These are phyloP conservation scores for Nowickia ferox DNA, from an alignment of 2,888 invertebrate genomes.

Conservation along the genomic window DNA sequence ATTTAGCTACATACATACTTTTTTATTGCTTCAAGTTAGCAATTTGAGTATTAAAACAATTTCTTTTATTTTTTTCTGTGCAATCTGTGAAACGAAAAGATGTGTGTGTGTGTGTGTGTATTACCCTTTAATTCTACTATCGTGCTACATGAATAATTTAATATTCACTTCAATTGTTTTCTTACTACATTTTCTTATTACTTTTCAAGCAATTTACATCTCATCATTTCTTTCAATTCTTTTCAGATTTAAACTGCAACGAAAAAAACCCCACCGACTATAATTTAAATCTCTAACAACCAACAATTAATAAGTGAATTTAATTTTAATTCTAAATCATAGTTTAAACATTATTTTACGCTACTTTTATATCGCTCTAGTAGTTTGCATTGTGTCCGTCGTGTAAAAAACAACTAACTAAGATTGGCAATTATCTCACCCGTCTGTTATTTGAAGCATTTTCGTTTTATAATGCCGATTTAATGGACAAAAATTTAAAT, in stretches of 20 bases:
- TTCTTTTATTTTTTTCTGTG: no score
- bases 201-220: constrained; percentile 39
- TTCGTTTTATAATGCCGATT: constrained; percentile 30
- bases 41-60: no score
- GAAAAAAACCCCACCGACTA: constrained; percentile 18
- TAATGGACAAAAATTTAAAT: constrained; percentile 49
- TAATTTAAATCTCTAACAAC: constrained; percentile 28
- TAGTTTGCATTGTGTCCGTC: constrained; percentile 30
- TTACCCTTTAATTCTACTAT: neutral
- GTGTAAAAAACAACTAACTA: neutral
- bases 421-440: constrained; percentile 52
- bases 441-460: constrained; percentile 40
- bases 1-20: no score
- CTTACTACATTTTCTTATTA: neutral
- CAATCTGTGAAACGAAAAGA: neutral
- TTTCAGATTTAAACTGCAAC: neutral
- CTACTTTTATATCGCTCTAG: neutral
- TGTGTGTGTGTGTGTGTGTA: no score
- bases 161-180: neutral
- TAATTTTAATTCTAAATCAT: constrained; percentile 16
- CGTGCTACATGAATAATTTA: constrained; percentile 2
- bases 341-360: constrained; percentile 6
- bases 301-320: constrained; percentile 38
- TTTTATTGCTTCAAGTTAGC: no score
- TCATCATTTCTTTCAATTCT: constrained; percentile 29